Conservation (phyloP, 1,140 invertebrate genomes). For the Habropoda laboriosa region DNA sequence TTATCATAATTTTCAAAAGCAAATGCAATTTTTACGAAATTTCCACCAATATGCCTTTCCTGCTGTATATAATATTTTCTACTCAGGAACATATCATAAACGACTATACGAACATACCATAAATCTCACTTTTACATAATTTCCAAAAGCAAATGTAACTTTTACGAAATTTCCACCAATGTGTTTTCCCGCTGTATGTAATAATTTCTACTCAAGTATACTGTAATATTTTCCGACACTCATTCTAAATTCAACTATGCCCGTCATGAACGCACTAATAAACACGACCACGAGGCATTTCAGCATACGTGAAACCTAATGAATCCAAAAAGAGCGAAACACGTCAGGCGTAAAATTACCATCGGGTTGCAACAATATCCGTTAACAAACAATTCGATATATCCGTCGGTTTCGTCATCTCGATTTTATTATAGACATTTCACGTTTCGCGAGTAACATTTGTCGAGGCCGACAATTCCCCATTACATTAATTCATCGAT, state of each 20-base stretch:
- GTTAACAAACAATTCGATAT: conserved; percentile 35
- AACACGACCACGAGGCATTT: neutral
- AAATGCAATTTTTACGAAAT: no score
- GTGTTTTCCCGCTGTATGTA: no score
- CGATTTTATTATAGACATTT: neutral
- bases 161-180: no score
- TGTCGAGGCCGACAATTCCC: conserved; percentile 3
- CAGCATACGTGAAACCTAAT: neutral
- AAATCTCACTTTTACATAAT: no score
- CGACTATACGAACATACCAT: no score
- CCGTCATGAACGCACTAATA: neutral
- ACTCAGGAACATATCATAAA: no score
- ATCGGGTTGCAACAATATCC: neutral
- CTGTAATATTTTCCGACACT: neutral
- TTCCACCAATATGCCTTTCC: no score
- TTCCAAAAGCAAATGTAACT: no score
- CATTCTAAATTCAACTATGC: conserved; percentile 18
- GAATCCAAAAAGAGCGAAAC: conserved; percentile 13
- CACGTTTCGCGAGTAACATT: neutral
- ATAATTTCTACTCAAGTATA: neutral
- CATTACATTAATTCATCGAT: conserved; percentile 42
- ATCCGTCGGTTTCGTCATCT: conserved; percentile 21
- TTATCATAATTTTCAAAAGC: no score
- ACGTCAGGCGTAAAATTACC: conserved; percentile 39
- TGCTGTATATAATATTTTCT: no score